Evolutionary conservation across 2,797 vertebrate genomes (phyloP).

Genomic region (Leptatherina wallacei): DNA sequence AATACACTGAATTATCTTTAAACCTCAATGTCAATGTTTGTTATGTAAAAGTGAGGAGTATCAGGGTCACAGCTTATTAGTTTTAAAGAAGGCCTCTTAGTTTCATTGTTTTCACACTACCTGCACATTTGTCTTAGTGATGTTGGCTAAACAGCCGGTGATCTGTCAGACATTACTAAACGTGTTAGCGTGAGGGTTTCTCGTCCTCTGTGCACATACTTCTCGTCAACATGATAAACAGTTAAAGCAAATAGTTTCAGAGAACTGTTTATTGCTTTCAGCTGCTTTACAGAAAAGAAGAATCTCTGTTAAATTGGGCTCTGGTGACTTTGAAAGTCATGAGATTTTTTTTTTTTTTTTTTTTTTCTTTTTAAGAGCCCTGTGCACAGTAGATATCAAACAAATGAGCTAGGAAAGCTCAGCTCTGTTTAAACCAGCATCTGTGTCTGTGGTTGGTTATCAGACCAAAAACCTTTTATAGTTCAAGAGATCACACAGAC

Average conservation of each 20-base stretch:
- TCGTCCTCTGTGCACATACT: neutral
- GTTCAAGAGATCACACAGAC: neutral
- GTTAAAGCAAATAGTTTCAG: neutral
- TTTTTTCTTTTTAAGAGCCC: neutral
- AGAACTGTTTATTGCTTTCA: conserved; percentile 11
- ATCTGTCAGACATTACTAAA: conserved; percentile 5
- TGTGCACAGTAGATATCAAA: neutral
- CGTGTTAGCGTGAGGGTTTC: neutral
- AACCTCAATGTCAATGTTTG: neutral
- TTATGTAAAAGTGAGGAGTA: neutral
- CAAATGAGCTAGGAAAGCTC: neutral
- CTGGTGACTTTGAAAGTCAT: conserved; percentile 6
- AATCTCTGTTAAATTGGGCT: neutral
- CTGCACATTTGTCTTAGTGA: no score
- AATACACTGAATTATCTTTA: neutral
- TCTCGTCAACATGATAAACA: neutral
- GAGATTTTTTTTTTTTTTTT: neutral
- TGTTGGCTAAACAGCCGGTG: neutral
- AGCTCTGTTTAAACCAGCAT: no score
- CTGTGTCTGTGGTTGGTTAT: no score
- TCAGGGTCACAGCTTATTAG: neutral
- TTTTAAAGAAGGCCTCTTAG: neutral
- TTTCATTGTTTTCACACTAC: conserved; percentile 16
- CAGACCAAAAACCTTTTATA: neutral
- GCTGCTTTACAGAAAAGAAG: conserved; percentile 5